phyloP scores from a whole-genome alignment of 2,888 invertebrate genomes.

The Agrilus mali region DNA sequence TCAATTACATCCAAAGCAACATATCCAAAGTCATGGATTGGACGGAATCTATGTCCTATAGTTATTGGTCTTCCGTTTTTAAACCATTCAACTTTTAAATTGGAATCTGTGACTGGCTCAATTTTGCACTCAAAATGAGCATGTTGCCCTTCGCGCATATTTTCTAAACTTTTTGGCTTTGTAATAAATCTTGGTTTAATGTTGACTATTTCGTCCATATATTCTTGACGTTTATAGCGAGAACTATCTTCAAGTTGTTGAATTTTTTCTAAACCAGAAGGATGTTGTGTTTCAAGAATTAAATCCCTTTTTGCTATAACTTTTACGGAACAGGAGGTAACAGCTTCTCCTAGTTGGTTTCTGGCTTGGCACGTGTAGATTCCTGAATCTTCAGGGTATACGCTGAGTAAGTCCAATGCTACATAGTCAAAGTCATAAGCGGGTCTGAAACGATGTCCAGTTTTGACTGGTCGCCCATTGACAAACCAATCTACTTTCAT shows the following conservation, averaged over 20 bases:
- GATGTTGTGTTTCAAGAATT: slow-evolving; percentile 79
- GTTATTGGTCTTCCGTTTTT: slow-evolving; percentile 90
- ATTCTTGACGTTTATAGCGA: slow-evolving; percentile 69
- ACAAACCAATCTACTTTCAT: slow-evolving; percentile 96
- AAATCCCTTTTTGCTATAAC: slow-evolving; percentile 83
- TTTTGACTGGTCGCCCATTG: slow-evolving; percentile 83
- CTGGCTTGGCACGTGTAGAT: slow-evolving; percentile 92
- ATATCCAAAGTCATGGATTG: slow-evolving; percentile 97
- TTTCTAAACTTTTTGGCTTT: slow-evolving; percentile 74
- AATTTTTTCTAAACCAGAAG: slow-evolving; percentile 82
- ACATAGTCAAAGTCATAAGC: slow-evolving; percentile 97
- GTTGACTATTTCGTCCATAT: slow-evolving; percentile 71
- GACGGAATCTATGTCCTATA: slow-evolving; percentile 88
- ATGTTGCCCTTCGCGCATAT: slow-evolving; percentile 77
- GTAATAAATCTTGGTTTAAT: slow-evolving; percentile 76
- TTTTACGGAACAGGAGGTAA: slow-evolving; percentile 81
- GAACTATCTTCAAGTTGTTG: slow-evolving; percentile 82
- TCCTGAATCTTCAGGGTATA: slow-evolving; percentile 95
- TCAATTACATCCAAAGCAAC: slow-evolving; percentile 95
- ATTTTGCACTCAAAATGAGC: slow-evolving; percentile 97
- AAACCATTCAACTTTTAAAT: slow-evolving; percentile 93
- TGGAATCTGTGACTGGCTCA: slow-evolving; percentile 93
- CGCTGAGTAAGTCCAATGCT: slow-evolving; percentile 87
- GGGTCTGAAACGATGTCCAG: slow-evolving; percentile 88
- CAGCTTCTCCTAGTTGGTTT: slow-evolving; percentile 88